phyloP scores from a whole-genome alignment of 2,888 invertebrate genomes.

The Lasioglossum calceatum region DNA sequence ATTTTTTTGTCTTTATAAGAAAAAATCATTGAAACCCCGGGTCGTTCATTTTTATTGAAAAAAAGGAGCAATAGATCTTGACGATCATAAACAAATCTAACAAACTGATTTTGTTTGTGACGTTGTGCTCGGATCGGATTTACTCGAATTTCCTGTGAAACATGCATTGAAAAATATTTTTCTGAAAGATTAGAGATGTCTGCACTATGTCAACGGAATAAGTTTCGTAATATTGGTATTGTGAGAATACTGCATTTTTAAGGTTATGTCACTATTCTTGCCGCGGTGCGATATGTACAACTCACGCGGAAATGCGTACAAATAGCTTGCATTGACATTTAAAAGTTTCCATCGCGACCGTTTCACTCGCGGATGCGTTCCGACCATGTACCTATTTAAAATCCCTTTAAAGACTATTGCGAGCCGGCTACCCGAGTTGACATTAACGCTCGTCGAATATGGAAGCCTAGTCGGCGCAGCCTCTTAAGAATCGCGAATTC shows the following conservation, averaged over 20 bases:
- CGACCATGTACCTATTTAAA: conserved; percentile 33
- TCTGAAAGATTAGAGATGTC: too few relatives aligned
- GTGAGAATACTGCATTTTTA: too few relatives aligned
- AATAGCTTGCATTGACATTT: conserved; percentile 51
- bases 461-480: conserved; percentile 21
- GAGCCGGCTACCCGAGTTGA: not conserved
- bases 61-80: not conserved
- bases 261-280: not conserved
- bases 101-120: too few relatives aligned
- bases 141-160: too few relatives aligned
- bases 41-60: not conserved
- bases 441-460: conserved; percentile 22
- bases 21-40: not conserved
- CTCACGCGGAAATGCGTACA: conserved; percentile 42
- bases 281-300: not conserved
- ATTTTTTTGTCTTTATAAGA: not conserved
- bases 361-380: conserved; percentile 14
- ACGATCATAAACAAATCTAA: too few relatives aligned
- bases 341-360: conserved; percentile 23
- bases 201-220: too few relatives aligned
- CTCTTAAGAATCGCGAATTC: conserved; percentile 21
- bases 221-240: too few relatives aligned
- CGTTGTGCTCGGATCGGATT: too few relatives aligned
- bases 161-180: too few relatives aligned
- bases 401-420: conserved; percentile 29